phyloP scores from a whole-genome alignment of 2,888 invertebrate genomes.

The Dryobota labecula region DNA sequence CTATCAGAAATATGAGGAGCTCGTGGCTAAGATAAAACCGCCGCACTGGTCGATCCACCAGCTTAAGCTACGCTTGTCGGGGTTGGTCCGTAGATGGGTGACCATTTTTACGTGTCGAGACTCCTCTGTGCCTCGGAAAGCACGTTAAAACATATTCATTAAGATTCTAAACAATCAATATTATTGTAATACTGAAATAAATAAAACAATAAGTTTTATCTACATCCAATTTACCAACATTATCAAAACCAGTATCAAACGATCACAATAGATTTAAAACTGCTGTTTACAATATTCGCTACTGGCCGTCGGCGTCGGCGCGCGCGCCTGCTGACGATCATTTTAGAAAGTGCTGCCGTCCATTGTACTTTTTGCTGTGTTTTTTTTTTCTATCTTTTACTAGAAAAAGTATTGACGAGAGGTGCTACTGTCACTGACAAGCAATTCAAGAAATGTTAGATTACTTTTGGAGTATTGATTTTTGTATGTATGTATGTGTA shows the following conservation, averaged over 20 bases:
- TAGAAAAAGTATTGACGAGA: constrained; percentile 78
- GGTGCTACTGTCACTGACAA: constrained; percentile 76
- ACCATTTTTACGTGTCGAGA: too few species aligned
- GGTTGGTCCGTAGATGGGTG: too few species aligned
- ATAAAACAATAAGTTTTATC: not conserved
- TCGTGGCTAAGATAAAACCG: too few species aligned
- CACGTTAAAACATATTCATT: too few species aligned
- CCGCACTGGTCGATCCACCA: too few species aligned
- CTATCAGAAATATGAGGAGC: too few species aligned
- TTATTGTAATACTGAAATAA: too few species aligned
- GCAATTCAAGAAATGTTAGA: constrained; percentile 55
- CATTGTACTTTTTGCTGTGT: constrained; percentile 70
- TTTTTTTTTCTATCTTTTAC: constrained; percentile 65
- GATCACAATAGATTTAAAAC: constrained; percentile 33
- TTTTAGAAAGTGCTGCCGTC: constrained; percentile 84
- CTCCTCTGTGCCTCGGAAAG: too few species aligned
- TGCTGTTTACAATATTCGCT: constrained; percentile 59
- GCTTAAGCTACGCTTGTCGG: too few species aligned
- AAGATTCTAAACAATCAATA: too few species aligned
- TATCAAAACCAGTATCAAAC: constrained; percentile 17
- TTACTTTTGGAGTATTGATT: constrained; percentile 58
- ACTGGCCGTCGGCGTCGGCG: constrained; percentile 49
- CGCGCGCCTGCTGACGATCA: constrained; percentile 61
- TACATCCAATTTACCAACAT: not conserved
- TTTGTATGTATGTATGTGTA: constrained; percentile 4